Evolutionary conservation across 2,113 vertebrate species (phyloP), one percentile per base, ranked within the genome.

Genomic region (Ceyx margarethae): DNA sequence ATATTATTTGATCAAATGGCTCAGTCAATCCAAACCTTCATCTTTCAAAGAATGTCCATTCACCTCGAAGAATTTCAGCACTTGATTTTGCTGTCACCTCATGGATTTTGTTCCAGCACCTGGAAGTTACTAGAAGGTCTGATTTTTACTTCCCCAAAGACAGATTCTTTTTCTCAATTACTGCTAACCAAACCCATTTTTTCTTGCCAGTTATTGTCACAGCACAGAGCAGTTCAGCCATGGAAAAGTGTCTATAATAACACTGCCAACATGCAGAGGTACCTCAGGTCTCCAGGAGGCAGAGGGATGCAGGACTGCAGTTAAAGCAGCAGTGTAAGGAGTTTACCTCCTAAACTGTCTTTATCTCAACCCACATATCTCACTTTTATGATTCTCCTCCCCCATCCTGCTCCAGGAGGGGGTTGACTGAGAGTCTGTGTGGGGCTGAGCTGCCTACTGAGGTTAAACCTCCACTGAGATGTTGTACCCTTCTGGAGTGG

Each of bases 161-260:
- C 2, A 62, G 33, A 20, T 37, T 31, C 21, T 28, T 53, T 31
- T 43, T 2, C 37, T 68, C 2, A 1, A 13, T 68, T 48, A 25
- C 46, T 48, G n/a, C 5, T 66, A 60, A 40, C 46, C 51, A 53
- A 66, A 84, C 4, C 15, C 3, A 29, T 79, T 79, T 56, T 54
- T 54, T 48, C 54, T 31, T 72, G 26, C 20, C 15, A 8, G 42
- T 58, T 25, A 3, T 71, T 42, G 62, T 67, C 28, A 26, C 14
- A 19, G 28, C 29, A 42, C 0, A 1, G 31, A 71, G 17, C n/a
- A 84, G 20, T 73, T 85, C 42, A 74, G 33, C 12, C 29, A 43
- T 35, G 26, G 33, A 56, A 37, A 68, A 11, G 15, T 9, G 4
- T 11, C 4, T 48, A 11, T 58, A 26, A 21, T 10, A 0, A 0